A percentile compares a stretch with the other conserved stretches of the same genome.
phyloP scores from a whole-genome alignment of 2,113 vertebrate species.

The Trinectes maculatus region DNA sequence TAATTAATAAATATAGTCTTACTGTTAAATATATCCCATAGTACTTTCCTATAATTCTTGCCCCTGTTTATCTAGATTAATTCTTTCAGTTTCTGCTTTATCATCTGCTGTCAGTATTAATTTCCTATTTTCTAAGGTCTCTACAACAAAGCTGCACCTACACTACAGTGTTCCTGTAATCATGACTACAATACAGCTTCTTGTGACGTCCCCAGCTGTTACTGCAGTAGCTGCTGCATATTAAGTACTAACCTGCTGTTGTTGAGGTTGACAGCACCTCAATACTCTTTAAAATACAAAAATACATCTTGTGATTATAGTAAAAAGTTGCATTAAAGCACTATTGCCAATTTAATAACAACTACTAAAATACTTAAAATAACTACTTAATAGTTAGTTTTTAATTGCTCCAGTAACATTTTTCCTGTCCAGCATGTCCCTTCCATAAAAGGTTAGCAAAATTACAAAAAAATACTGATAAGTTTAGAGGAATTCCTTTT shows the following conservation, averaged over 20 bases:
- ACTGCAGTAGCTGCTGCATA: slow-evolving; percentile 9
- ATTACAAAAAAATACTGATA: neutral
- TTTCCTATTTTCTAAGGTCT: slow-evolving; percentile 41
- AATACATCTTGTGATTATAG: neutral
- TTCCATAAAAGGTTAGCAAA: neutral
- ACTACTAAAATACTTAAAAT: no score
- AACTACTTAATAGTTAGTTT: neutral
- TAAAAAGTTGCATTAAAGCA: neutral
- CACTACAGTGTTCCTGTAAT: neutral
- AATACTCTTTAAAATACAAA: neutral
- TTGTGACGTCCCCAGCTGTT: slow-evolving; percentile 20
- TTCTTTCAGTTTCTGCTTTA: slow-evolving; percentile 22
- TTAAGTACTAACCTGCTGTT: slow-evolving; percentile 5
- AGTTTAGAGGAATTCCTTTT: slow-evolving; percentile 13
- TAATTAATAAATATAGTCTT: slow-evolving; percentile 10
- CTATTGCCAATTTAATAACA: neutral
- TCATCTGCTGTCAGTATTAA: slow-evolving; percentile 16
- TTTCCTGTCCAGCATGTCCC: neutral
- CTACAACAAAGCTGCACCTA: slow-evolving; percentile 1
- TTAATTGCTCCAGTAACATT: no score
- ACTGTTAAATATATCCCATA: neutral
- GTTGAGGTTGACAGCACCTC: slow-evolving; percentile 9
- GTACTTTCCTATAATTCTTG: slow-evolving; percentile 1
- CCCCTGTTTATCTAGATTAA: slow-evolving; percentile 35
- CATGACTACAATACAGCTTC: neutral